A percentile compares a stretch with the other conserved stretches of the same genome.
These are phyloP conservation scores for Rhopalosiphum padi DNA, from an alignment of 1,140 invertebrate genomes.

Conservation along the genomic window DNA sequence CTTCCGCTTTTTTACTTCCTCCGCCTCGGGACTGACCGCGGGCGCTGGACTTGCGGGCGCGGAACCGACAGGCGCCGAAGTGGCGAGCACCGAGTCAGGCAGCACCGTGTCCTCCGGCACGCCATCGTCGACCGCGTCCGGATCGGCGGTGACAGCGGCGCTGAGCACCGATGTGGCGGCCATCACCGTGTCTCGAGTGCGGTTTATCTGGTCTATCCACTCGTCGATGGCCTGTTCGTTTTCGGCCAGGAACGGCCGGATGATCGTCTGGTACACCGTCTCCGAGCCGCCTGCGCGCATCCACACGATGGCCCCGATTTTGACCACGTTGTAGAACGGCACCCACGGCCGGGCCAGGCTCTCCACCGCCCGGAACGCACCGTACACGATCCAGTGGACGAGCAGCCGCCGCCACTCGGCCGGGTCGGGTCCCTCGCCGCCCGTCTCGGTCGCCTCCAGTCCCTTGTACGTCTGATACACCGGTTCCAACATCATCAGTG, in stretches of 20 bases:
- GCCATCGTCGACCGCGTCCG: neutral
- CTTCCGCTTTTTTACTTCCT: too few species aligned
- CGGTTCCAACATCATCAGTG: constrained; percentile 2
- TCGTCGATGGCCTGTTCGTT: neutral
- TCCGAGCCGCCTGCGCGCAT: neutral
- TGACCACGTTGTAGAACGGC: neutral
- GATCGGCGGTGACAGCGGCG: neutral
- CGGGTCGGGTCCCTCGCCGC: neutral
- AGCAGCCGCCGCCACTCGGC: neutral
- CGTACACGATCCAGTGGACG: neutral
- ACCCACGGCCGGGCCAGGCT: neutral
- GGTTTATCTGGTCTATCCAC: neutral
- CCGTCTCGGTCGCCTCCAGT: neutral
- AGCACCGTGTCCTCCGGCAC: too few species aligned
- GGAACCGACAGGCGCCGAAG: too few species aligned
- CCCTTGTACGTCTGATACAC: neutral
- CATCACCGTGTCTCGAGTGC: neutral
- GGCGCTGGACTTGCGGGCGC: too few species aligned
- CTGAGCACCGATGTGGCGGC: neutral
- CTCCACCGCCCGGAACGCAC: neutral
- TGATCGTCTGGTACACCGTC: neutral
- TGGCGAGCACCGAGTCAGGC: too few species aligned
- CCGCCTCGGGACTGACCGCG: too few species aligned
- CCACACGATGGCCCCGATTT: neutral
- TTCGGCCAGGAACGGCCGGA: neutral